Conservation (phyloP, 2,113 vertebrate genomes). For the Podarcis raffonei region DNA sequence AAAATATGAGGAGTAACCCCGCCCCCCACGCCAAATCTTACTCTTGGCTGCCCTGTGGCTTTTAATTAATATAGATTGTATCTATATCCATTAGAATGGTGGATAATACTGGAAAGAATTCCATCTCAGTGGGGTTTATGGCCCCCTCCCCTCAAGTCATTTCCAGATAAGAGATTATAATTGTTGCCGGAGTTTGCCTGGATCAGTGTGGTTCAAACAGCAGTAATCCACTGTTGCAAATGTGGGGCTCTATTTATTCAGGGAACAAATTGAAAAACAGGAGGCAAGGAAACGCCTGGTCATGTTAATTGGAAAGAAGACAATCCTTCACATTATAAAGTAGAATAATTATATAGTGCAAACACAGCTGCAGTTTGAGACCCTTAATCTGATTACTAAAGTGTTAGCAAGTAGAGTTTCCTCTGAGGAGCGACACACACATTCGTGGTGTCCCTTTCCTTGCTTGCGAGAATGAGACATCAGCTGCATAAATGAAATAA, state of each 20-base stretch:
- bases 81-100: slow-evolving; percentile 66
- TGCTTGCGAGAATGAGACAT: no score
- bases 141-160: slow-evolving; percentile 43
- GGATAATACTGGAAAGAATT: slow-evolving; percentile 71
- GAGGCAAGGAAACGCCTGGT: slow-evolving; percentile 52
- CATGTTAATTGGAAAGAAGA: slow-evolving; percentile 73
- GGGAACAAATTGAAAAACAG: slow-evolving; percentile 62
- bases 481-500: no score
- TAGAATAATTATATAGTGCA: slow-evolving; percentile 61
- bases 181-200: slow-evolving; percentile 51
- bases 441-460: no score
- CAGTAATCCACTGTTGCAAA: slow-evolving; percentile 56
- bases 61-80: slow-evolving; percentile 63
- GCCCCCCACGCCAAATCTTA: slow-evolving; percentile 15
- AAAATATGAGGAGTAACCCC: not conserved
- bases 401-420: slow-evolving; percentile 28
- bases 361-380: slow-evolving; percentile 76
- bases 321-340: slow-evolving; percentile 73
- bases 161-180: slow-evolving; percentile 69
- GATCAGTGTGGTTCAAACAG: slow-evolving; percentile 47
- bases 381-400: slow-evolving; percentile 73
- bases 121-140: slow-evolving; percentile 54
- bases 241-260: slow-evolving; percentile 53
- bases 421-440: no score
- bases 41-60: slow-evolving; percentile 17